Evolutionary conservation across 92 coral and sea anemone genomes (phyloP).

Genomic region (Isaurus tuberculatus): DNA sequence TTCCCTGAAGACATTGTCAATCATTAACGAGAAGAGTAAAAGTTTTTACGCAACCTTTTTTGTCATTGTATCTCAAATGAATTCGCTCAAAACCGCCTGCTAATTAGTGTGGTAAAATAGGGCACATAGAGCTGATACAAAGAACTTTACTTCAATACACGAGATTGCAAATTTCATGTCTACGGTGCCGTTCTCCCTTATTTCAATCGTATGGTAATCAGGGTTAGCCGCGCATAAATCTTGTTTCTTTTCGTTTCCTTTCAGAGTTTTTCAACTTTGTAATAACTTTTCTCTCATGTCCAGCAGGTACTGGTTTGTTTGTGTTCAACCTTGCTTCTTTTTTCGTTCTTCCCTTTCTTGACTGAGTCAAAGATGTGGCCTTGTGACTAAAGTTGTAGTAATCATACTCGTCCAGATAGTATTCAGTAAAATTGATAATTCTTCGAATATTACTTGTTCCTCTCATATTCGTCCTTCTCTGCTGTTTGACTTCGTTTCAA

Average conservation of each 20-base stretch:
- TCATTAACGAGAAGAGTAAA: too few species aligned
- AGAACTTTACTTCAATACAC: too few species aligned
- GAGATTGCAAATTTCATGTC: too few species aligned
- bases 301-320: slow-evolving; percentile 84
- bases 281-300: slow-evolving; percentile 86
- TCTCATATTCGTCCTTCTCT: slow-evolving; percentile 52
- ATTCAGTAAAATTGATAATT: slow-evolving; percentile 58
- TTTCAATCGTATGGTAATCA: neutral
- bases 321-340: slow-evolving; percentile 86
- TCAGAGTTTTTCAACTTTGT: slow-evolving; percentile 85
- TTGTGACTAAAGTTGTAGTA: slow-evolving; percentile 75
- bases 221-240: too few species aligned
- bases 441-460: slow-evolving; percentile 74
- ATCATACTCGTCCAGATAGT: slow-evolving; percentile 85
- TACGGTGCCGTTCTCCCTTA: too few species aligned
- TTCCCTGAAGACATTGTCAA: too few species aligned
- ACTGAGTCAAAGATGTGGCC: slow-evolving; percentile 59
- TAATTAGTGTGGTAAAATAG: too few species aligned
- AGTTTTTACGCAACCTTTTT: too few species aligned
- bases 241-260: slow-evolving; percentile 64
- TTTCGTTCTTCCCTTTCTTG: slow-evolving; percentile 88
- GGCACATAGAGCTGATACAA: too few species aligned
- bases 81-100: too few species aligned
- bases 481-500: neutral
- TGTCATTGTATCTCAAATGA: too few species aligned